phyloP scores from a whole-genome alignment of 2,888 invertebrate species.

The Harmothoe impar region DNA sequence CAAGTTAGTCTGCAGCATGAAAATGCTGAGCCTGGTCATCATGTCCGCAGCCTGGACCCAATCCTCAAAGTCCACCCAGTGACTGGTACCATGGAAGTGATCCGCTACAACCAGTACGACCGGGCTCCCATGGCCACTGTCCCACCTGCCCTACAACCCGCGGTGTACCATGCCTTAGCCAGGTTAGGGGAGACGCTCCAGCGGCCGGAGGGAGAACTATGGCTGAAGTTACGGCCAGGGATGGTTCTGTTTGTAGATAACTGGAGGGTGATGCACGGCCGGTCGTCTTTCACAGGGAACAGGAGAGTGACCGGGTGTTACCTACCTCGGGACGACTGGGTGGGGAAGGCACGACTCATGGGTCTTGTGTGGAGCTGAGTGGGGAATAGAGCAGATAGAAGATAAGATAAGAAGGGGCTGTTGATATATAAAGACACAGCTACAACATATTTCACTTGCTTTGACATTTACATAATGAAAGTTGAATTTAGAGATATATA shows the following conservation, averaged over 20 bases:
- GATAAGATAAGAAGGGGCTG: no score
- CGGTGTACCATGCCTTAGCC: conserved; percentile 86
- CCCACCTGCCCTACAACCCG: conserved; percentile 77
- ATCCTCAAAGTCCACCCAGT: conserved; percentile 82
- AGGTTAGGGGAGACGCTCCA: conserved; percentile 72
- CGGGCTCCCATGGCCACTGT: conserved; percentile 87
- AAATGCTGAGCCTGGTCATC: conserved; percentile 64
- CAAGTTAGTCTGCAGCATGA: not conserved
- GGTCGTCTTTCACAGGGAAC: conserved; percentile 88
- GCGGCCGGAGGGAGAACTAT: conserved; percentile 82
- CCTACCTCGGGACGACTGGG: conserved; percentile 87
- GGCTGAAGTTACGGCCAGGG: conserved; percentile 86
- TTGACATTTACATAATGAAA: no score
- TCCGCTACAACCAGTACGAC: conserved; percentile 90
- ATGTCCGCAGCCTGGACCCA: conserved; percentile 70
- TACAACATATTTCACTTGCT: no score
- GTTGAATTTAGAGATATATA: no score
- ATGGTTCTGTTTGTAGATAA: conserved; percentile 90
- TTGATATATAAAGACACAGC: no score
- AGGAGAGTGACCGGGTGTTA: conserved; percentile 89
- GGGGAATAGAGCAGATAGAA: no score
- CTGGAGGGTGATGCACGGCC: conserved; percentile 90
- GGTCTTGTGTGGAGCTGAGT: conserved; percentile 70
- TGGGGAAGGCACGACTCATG: conserved; percentile 72
- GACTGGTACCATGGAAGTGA: conserved; percentile 86